Evolutionary conservation across 2,797 vertebrate species (phyloP).

Genomic region (Etheostoma perlongum): DNA sequence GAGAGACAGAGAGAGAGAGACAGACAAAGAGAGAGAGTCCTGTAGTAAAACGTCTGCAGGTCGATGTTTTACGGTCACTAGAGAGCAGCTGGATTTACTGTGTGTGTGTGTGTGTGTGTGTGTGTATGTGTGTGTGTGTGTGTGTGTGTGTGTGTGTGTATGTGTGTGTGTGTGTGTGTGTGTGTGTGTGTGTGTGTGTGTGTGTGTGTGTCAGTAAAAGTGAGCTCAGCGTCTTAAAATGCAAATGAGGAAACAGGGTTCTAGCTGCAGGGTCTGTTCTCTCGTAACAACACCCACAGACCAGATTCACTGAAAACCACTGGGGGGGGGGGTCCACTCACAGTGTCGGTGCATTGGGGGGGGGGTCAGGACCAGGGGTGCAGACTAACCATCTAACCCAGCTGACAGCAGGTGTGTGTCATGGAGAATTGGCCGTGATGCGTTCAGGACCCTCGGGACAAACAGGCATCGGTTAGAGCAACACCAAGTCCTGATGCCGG

Average conservation of each 20-base stretch:
- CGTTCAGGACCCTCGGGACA: too few relatives aligned
- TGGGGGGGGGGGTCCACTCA: too few relatives aligned
- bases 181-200: conserved; percentile 1
- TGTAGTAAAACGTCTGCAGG: conserved; percentile 1
- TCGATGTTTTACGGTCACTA: conserved; percentile 11
- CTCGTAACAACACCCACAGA: too few relatives aligned
- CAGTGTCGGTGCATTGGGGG: too few relatives aligned
- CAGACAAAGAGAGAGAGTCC: background rate
- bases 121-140: background rate
- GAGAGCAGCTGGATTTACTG: background rate
- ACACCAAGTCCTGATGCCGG: too few relatives aligned
- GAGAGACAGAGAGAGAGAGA: too few relatives aligned
- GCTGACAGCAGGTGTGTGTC: too few relatives aligned
- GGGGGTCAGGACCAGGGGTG: too few relatives aligned
- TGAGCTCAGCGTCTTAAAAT: conserved; percentile 4
- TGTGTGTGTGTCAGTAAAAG: background rate
- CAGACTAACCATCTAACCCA: too few relatives aligned
- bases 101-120: background rate
- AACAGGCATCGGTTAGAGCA: too few relatives aligned
- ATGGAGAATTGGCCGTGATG: too few relatives aligned
- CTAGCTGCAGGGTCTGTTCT: background rate
- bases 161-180: background rate
- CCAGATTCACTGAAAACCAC: too few relatives aligned
- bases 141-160: background rate
- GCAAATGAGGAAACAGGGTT: background rate